Evolutionary conservation across 2,797 vertebrate genomes (phyloP).

Genomic region (Heteromormyrus szaboi): DNA sequence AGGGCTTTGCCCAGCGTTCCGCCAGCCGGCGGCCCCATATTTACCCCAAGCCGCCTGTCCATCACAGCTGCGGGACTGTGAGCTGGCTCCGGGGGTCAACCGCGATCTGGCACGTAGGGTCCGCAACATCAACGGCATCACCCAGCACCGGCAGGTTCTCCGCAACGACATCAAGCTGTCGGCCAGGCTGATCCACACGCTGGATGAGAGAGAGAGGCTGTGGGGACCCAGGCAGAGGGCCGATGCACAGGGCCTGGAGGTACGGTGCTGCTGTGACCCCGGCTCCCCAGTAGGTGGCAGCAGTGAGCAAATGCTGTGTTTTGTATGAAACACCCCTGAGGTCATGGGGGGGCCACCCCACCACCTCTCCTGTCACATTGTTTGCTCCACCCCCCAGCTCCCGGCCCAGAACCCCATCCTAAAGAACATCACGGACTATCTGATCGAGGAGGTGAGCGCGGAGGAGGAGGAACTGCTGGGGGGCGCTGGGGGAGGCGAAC

Average conservation of each 20-base stretch:
- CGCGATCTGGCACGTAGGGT: constrained; percentile 79
- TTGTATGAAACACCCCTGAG: not conserved
- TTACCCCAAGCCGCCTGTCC: not conserved
- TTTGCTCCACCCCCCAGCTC: constrained; percentile 37
- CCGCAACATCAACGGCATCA: constrained; percentile 80
- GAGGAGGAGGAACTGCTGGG: constrained; percentile 88
- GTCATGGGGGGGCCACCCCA: not conserved
- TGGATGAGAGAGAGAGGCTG: constrained; percentile 78
- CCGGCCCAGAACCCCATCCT: constrained; percentile 81
- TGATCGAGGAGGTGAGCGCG: constrained; percentile 88
- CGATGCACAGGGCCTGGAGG: constrained; percentile 51
- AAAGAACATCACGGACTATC: constrained; percentile 90
- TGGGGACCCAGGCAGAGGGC: constrained; percentile 65
- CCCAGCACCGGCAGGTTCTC: constrained; percentile 84
- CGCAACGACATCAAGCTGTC: constrained; percentile 89
- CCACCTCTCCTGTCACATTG: not conserved
- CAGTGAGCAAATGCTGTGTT: not conserved
- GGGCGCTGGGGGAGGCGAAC: constrained; percentile 63
- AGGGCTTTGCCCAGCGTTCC: not conserved
- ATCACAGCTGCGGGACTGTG: constrained; percentile 78
- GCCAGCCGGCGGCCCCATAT: not conserved
- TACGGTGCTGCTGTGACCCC: constrained; percentile 21
- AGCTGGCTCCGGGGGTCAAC: constrained; percentile 85
- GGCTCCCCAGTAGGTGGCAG: not conserved
- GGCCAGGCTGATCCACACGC: constrained; percentile 79